Evolutionary conservation across 1,140 invertebrate genomes (phyloP).

Genomic region (Drosophila tani): DNA sequence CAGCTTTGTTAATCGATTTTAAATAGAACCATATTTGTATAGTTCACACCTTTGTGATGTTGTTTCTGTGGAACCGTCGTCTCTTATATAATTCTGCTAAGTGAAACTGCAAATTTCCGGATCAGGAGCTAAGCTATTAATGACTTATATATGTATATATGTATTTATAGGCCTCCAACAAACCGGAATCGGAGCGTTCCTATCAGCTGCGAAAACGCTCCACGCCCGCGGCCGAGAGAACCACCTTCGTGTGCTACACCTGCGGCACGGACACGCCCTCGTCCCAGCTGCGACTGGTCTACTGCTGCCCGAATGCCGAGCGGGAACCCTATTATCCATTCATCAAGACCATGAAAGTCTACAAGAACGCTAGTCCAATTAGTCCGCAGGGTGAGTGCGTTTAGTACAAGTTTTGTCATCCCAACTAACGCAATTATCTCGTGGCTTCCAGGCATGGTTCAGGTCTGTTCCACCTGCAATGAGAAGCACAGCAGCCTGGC

Average conservation of each 20-base stretch:
- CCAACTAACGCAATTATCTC: slow-evolving; percentile 24
- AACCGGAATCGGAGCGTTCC: slow-evolving; percentile 90
- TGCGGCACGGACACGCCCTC: slow-evolving; percentile 92
- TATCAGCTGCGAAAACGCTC: slow-evolving; percentile 92
- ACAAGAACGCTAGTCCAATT: slow-evolving; percentile 93
- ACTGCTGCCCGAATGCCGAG: slow-evolving; percentile 93
- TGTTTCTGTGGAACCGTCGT: slow-evolving; percentile 2
- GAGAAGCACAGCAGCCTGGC: slow-evolving; percentile 79
- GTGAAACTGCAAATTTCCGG: slow-evolving; percentile 28
- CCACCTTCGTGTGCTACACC: slow-evolving; percentile 95
- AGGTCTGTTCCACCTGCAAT: slow-evolving; percentile 92
- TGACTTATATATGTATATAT: slow-evolving; percentile 43
- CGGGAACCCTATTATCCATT: slow-evolving; percentile 95
- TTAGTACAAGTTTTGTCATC: slow-evolving; percentile 8
- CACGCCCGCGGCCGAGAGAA: slow-evolving; percentile 87
- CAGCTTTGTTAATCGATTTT: slow-evolving; percentile 55
- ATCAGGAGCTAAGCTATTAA: not conserved
- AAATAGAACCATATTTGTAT: slow-evolving; percentile 67
- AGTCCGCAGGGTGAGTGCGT: slow-evolving; percentile 88
- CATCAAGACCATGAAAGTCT: slow-evolving; percentile 91
- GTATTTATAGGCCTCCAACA: slow-evolving; percentile 87
- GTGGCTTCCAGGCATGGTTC: slow-evolving; percentile 88
- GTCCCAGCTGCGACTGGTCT: slow-evolving; percentile 91
- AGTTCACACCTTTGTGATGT: slow-evolving; percentile 52
- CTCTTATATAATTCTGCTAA: slow-evolving; percentile 32